Percentiles rank a stretch among this genome's conserved stretches.
phyloP scores from a whole-genome alignment of 2,113 vertebrate genomes.

The Ranitomeya variabilis region DNA sequence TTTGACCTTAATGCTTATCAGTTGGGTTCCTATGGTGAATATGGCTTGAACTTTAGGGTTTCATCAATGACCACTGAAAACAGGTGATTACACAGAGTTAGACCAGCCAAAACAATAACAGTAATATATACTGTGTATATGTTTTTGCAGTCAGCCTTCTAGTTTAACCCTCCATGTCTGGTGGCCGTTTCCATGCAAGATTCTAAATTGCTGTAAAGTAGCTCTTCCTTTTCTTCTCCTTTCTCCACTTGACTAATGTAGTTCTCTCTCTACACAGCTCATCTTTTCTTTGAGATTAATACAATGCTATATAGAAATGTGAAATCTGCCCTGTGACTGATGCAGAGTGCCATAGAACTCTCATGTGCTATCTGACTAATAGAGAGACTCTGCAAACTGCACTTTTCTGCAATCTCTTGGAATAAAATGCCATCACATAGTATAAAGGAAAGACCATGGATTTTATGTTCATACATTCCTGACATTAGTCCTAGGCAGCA shows the following conservation, averaged over 20 bases:
- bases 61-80: too few species aligned
- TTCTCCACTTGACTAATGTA: not conserved
- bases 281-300: not conserved
- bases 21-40: too few species aligned
- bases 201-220: not conserved
- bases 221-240: not conserved
- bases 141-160: not conserved
- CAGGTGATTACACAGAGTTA: too few species aligned
- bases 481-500: conserved; percentile 1
- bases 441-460: not conserved
- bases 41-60: too few species aligned
- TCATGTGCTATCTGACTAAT: not conserved
- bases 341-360: not conserved
- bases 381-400: not conserved
- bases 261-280: not conserved
- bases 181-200: not conserved
- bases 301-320: not conserved
- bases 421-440: conserved; percentile 25
- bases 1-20: too few species aligned
- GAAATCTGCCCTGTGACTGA: conserved; percentile 4
- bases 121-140: not conserved
- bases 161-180: not conserved
- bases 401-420: conserved; percentile 9
- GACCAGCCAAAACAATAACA: too few species aligned
- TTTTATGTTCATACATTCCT: conserved; percentile 18